Conservation (phyloP, 2,888 invertebrate species). For the Cyclophora albipunctata region DNA sequence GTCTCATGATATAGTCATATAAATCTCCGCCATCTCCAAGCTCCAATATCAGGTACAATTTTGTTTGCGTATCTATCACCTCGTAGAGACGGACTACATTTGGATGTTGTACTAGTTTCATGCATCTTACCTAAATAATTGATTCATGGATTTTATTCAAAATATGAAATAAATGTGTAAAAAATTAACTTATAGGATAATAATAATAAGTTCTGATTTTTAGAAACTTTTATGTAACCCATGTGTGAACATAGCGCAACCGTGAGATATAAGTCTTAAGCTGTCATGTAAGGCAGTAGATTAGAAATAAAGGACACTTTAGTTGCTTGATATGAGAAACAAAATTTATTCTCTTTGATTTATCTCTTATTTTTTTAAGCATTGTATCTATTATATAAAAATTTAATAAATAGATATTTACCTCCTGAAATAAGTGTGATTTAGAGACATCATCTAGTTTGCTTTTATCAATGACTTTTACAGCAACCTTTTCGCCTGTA, state of each 20-base stretch:
- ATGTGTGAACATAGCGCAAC: too few species aligned
- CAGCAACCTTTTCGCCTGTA: constrained; percentile 98
- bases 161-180: too few species aligned
- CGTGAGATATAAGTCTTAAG: too few species aligned
- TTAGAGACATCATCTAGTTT: constrained; percentile 97
- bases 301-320: too few species aligned
- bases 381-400: too few species aligned
- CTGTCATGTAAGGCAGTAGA: too few species aligned
- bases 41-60: constrained; percentile 96
- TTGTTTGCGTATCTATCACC: constrained; percentile 99
- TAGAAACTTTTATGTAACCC: too few species aligned
- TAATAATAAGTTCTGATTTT: too few species aligned
- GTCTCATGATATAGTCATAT: constrained; percentile 98
- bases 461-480: constrained; percentile 98
- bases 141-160: background rate
- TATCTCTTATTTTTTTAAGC: too few species aligned
- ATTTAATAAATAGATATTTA: constrained; percentile 42
- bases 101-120: constrained; percentile 99
- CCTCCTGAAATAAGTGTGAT: constrained; percentile 97
- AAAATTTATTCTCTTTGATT: too few species aligned
- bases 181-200: too few species aligned
- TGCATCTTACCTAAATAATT: constrained; percentile 86
- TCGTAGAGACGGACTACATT: constrained; percentile 98
- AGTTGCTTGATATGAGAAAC: too few species aligned
- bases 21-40: constrained; percentile 98